phyloP scores from a whole-genome alignment of 2,888 invertebrate genomes.

The Trileptium ribeirensis region DNA sequence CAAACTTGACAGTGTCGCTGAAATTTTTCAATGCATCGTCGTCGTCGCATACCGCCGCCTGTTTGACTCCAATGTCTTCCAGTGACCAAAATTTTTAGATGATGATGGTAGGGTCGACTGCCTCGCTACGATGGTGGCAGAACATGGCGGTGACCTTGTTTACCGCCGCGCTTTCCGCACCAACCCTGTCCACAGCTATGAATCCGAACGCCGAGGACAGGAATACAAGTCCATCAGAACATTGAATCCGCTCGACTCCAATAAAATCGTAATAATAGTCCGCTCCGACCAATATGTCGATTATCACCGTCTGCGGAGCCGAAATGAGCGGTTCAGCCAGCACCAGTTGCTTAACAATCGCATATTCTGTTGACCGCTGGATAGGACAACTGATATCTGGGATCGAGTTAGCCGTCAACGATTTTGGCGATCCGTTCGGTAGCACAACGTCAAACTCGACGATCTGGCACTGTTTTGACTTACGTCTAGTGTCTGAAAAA shows the following conservation, averaged over 20 bases:
- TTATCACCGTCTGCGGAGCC: background rate
- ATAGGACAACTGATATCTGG: background rate
- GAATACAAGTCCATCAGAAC: background rate
- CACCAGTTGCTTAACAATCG: background rate
- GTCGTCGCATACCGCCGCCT: background rate
- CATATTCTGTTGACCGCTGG: background rate
- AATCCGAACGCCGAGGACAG: background rate
- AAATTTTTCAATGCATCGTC: background rate
- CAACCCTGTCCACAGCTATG: background rate
- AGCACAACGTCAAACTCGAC: background rate
- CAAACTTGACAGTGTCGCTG: background rate
- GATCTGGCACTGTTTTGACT: background rate
- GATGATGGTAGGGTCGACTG: background rate
- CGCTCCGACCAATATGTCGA: background rate
- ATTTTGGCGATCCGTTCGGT: background rate
- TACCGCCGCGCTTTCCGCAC: background rate
- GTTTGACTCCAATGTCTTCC: background rate
- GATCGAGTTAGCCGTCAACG: background rate
- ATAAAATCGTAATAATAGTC: conserved; percentile 11
- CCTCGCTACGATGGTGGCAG: background rate
- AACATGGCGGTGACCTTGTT: background rate
- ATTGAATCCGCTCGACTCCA: background rate
- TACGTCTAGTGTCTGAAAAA: background rate
- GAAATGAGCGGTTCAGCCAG: background rate
- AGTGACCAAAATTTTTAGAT: background rate